Evolutionary conservation across 2,113 vertebrate genomes (phyloP).

Genomic region (Pseudorectes ferrugineus): DNA sequence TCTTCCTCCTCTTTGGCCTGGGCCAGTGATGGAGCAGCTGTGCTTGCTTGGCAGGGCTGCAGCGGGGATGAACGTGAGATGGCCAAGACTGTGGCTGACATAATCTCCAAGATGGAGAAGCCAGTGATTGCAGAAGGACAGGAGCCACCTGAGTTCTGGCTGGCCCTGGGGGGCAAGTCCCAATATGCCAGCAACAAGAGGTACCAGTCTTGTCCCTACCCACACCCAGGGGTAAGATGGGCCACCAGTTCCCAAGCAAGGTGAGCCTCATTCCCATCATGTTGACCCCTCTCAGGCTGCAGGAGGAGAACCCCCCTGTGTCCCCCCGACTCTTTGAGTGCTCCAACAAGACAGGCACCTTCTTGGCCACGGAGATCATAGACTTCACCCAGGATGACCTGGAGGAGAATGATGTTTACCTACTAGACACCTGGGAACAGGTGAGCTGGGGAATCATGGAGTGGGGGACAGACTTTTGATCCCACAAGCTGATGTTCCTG

Average conservation of each 20-base stretch:
- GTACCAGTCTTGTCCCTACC: conserved; percentile 40
- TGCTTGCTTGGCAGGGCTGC: conserved; percentile 73
- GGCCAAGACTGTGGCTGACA: conserved; percentile 79
- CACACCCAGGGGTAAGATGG: neutral
- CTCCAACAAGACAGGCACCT: conserved; percentile 83
- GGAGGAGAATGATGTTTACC: conserved; percentile 81
- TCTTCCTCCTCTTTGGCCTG: neutral
- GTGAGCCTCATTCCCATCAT: neutral
- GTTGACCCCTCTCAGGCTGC: conserved; percentile 61
- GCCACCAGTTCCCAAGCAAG: neutral
- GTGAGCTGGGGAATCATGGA: neutral
- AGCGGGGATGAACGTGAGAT: conserved; percentile 86
- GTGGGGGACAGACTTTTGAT: neutral
- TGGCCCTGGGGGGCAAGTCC: conserved; percentile 82
- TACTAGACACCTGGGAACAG: conserved; percentile 87
- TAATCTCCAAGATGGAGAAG: conserved; percentile 81
- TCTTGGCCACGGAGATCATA: conserved; percentile 79
- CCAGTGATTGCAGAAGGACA: conserved; percentile 84
- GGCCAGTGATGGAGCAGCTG: neutral
- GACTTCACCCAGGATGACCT: conserved; percentile 84
- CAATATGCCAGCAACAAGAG: conserved; percentile 83
- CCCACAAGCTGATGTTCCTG: fast-evolving
- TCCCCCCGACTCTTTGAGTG: conserved; percentile 83
- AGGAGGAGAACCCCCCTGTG: conserved; percentile 70
- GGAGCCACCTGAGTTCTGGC: conserved; percentile 85